Evolutionary conservation across 2,888 invertebrate genomes (phyloP), one percentile per base, ranked within the genome.

Genomic region (Monopis laevigella): DNA sequence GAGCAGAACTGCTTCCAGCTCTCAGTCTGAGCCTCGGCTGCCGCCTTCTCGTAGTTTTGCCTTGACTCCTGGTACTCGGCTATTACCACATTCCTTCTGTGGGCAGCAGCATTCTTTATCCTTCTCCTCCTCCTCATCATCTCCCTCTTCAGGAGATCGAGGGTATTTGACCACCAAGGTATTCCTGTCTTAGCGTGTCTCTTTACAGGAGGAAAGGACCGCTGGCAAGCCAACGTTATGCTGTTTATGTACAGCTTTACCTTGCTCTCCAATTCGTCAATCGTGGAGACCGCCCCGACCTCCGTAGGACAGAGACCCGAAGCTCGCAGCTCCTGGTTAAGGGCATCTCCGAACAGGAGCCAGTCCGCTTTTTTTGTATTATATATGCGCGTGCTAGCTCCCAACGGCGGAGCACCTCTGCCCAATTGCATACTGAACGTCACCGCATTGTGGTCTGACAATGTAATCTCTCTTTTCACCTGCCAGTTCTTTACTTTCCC

Each of bases 1-100:
- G 38, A 17, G 13, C 38, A 38, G 21, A 11, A 38, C 5, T 35
- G 16, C n/a, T 38, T 38, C 38, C 38, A 38, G 13, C 38, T 38
- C n/a, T 17, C 13, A 2, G 21, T 19, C 21, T 38, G 4, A 17
- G 3, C 18, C 21, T 34, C 12, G 10, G 10, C 3, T 5, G 16
- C 13, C 4, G 34, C 34, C 34, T 34, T 13, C 10, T 34, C 16
- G 10, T 34, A 34, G 5, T 12, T 13, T 3, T 11, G 16, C 16
- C 10, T 10, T 17, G 10, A 5, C 16, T 13, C 17, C 13, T 16
- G 17, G 14, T 34, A 34, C 13, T 17, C 3, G 10, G 12, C 34
- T 10, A 17, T 17, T 5, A 34, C 6, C 11, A 10, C 10, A 4
- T 3, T 3, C 10, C n/a, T 13, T 3, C 34, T 10, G 6, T 34